Conservation (phyloP, 2,888 invertebrate species). For the Hyles lineata region DNA sequence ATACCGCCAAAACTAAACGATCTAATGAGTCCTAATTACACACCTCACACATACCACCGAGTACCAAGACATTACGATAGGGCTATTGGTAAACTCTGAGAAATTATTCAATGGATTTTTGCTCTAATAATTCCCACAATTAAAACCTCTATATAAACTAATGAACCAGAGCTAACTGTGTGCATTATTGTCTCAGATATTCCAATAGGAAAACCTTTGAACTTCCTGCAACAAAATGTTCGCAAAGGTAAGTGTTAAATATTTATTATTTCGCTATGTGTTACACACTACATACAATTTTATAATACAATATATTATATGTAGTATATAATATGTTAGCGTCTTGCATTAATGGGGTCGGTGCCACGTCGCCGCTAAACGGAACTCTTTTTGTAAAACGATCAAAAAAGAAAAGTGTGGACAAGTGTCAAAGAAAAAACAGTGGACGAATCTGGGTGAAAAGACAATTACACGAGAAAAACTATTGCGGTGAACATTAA, state of each 20-base stretch:
- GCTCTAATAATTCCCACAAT: slow-evolving; percentile 83
- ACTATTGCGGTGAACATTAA: no score
- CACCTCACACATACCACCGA: slow-evolving; percentile 12
- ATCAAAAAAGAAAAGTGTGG: no score
- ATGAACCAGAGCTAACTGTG: slow-evolving; percentile 55
- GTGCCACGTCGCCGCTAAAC: no score
- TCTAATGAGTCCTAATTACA: slow-evolving; percentile 14
- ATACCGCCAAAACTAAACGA: slow-evolving; percentile 3
- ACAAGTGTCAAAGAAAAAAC: no score
- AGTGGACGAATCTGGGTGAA: no score
- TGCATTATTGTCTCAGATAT: slow-evolving; percentile 61
- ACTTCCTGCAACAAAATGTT: slow-evolving; percentile 55
- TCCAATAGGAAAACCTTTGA: slow-evolving; percentile 13
- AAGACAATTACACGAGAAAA: no score
- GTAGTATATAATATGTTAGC: no score
- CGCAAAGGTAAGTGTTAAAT: slow-evolving; percentile 67
- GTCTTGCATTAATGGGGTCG: no score
- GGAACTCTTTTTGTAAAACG: no score
- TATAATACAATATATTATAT: no score
- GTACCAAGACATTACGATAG: slow-evolving; percentile 66
- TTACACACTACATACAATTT: no score
- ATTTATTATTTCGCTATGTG: no score
- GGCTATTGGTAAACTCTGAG: slow-evolving; percentile 73
- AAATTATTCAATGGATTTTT: slow-evolving; percentile 81
- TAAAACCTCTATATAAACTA: slow-evolving; percentile 78